Evolutionary conservation across 92 coral and sea anemone species (phyloP).

Genomic region (Actinernus sp.): DNA sequence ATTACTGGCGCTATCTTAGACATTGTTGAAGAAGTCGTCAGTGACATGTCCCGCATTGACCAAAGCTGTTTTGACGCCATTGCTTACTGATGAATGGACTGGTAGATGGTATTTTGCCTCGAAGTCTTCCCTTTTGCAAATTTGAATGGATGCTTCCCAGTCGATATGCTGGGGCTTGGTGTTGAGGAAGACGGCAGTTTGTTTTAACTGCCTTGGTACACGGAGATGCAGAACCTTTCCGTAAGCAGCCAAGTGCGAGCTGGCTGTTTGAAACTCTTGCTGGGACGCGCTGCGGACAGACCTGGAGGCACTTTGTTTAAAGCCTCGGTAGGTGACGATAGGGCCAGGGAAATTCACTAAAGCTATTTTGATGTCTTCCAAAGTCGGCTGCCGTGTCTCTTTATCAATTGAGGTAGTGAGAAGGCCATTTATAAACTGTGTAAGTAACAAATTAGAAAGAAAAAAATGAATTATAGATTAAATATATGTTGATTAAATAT

Average conservation of each 20-base stretch:
- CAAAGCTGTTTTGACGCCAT: not conserved
- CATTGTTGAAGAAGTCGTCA: conserved; percentile 3
- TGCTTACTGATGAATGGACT: conserved; percentile 9
- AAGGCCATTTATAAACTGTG: conserved; percentile 21
- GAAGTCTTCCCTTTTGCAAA: conserved; percentile 33
- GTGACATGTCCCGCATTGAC: not conserved
- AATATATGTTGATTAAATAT: no score
- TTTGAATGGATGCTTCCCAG: conserved; percentile 10
- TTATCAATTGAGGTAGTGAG: conserved; percentile 24
- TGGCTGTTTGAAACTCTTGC: conserved; percentile 11
- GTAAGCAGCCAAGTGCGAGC: conserved; percentile 8
- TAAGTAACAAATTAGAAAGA: conserved; percentile 9
- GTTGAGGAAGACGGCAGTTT: conserved; percentile 18
- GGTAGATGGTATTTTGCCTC: conserved; percentile 10
- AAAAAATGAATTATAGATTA: no score
- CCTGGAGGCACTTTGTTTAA: conserved; percentile 21
- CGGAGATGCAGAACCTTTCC: conserved; percentile 5
- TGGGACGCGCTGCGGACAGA: conserved; percentile 5
- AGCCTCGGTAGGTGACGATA: conserved; percentile 27
- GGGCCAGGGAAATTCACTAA: conserved; percentile 37
- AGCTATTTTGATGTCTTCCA: conserved; percentile 21
- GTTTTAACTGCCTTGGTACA: conserved; percentile 31
- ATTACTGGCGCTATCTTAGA: no score
- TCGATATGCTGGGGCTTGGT: conserved; percentile 10
- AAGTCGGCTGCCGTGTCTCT: conserved; percentile 34